A percentile compares a stretch with the other conserved stretches of the same genome.
Conservation (phyloP, 2,113 vertebrate species). For the Oncorhynchus nerka region DNA sequence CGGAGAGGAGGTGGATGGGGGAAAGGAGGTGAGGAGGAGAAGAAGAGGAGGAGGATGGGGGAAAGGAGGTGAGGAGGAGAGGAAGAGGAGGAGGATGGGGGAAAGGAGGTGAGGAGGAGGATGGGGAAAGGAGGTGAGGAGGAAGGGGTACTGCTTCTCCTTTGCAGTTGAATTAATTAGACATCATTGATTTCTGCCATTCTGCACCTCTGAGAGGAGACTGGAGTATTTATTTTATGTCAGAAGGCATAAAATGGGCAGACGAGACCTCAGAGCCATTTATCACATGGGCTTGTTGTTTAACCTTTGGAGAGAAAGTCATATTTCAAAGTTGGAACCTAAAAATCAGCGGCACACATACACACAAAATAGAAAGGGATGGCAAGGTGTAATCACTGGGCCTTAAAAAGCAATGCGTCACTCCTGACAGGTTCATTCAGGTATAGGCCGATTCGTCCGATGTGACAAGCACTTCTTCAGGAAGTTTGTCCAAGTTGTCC, state of each 20-base stretch:
- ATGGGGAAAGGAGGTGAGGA: background rate
- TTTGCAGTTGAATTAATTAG: constrained; percentile 36
- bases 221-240: background rate
- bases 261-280: background rate
- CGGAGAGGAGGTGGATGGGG: background rate
- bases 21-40: too few relatives aligned
- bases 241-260: background rate
- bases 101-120: background rate
- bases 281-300: constrained; percentile 36
- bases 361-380: constrained; percentile 41
- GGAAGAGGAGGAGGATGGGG: background rate
- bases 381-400: constrained; percentile 66
- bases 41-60: background rate
- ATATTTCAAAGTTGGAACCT: constrained; percentile 37
- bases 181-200: constrained; percentile 28
- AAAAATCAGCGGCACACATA: constrained; percentile 33
- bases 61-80: background rate
- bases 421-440: constrained; percentile 74
- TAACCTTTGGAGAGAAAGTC: constrained; percentile 24
- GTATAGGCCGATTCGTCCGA: constrained; percentile 59
- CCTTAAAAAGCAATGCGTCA: constrained; percentile 74
- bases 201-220: background rate
- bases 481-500: constrained; percentile 16
- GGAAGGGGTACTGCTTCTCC: background rate
- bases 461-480: background rate